Percentiles rank a stretch among this genome's conserved stretches.
Evolutionary conservation across 1,140 invertebrate species (phyloP).

Genomic region (Lucilia sericata): DNA sequence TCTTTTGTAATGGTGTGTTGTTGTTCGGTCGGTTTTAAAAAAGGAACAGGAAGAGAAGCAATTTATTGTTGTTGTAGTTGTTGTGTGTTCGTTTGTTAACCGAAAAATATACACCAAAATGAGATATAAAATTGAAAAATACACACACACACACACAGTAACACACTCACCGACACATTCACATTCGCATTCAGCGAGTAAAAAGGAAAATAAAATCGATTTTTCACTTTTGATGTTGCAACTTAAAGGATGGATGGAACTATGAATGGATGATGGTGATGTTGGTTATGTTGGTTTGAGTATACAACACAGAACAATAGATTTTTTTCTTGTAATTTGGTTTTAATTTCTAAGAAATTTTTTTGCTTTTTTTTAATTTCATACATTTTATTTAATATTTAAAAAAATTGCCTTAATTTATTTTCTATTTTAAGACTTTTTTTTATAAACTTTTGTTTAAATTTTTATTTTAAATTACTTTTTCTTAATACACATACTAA

Average conservation of each 20-base stretch:
- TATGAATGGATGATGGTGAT: too few species aligned
- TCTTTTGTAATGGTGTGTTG: background rate
- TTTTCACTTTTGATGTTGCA: conserved; percentile 26
- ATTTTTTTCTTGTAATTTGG: too few species aligned
- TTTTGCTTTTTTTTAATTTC: background rate
- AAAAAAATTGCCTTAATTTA: background rate
- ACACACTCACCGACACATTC: too few species aligned
- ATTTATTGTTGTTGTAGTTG: background rate
- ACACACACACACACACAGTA: background rate
- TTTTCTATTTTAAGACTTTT: background rate
- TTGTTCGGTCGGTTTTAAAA: background rate
- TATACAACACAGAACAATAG: too few species aligned
- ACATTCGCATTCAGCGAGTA: background rate
- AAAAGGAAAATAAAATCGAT: conserved; percentile 13
- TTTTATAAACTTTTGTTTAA: background rate
- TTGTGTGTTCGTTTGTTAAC: background rate
- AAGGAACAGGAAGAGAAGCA: conserved; percentile 9
- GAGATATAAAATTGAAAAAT: background rate
- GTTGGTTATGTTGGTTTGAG: too few species aligned
- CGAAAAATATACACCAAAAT: background rate
- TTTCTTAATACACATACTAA: too few species aligned
- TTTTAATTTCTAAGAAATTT: background rate
- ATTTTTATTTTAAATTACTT: background rate
- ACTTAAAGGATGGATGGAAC: background rate
- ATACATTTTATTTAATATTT: too few species aligned